A percentile compares a stretch with the other conserved stretches of the same genome.
Evolutionary conservation across 2,113 vertebrate species (phyloP).

Genomic region (Brachypodius melanocephalos): DNA sequence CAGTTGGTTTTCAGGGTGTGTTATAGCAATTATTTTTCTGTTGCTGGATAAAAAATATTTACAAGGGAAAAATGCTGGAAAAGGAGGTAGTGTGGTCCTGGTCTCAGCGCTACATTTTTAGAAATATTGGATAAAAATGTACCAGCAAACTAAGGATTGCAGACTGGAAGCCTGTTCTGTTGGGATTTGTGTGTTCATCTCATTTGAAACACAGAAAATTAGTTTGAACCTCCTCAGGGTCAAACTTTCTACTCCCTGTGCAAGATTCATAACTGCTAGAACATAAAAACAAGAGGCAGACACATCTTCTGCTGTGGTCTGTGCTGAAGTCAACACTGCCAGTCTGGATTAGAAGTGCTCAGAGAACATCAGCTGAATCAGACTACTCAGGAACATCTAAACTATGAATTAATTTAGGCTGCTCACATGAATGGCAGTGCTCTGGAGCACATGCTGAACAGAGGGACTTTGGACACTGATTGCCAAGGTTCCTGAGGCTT

Average conservation of each 20-base stretch:
- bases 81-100: not conserved
- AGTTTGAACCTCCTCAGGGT: not conserved
- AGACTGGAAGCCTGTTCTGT: not conserved
- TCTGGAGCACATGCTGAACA: rapidly evolving
- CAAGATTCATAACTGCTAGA: not conserved
- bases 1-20: not conserved
- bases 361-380: not conserved
- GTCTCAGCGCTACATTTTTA: not conserved
- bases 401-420: not conserved
- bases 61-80: not conserved
- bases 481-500: not conserved
- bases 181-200: not conserved
- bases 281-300: not conserved
- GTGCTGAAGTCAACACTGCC: not conserved
- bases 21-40: not conserved
- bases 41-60: not conserved
- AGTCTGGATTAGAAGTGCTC: not conserved
- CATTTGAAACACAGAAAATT: not conserved
- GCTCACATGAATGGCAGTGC: not conserved
- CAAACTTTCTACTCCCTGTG: not conserved
- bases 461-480: not conserved
- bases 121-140: not conserved
- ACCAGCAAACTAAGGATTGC: not conserved
- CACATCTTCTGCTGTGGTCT: not conserved
- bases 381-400: not conserved